Evolutionary conservation across 2,888 invertebrate species (phyloP), one percentile per base, ranked within the genome.

Genomic region (Cataglyphis albicans): DNA sequence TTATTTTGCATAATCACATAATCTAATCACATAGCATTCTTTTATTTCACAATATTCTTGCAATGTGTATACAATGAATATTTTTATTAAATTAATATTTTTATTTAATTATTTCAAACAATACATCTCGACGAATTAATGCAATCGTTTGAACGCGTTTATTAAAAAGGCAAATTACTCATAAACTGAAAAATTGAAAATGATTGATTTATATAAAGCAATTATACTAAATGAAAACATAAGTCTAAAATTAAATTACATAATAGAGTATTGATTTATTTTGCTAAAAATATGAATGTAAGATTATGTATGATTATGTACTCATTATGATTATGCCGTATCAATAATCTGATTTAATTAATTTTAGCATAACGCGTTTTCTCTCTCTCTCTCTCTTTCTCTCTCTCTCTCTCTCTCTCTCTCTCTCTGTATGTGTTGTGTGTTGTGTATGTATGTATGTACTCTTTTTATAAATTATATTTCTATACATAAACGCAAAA

Each of bases 1-100:
- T 73, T 78, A 52, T n/a, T 73, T 64, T 76, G 74, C 52, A 74
- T 65, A 65, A 32, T 76, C 81, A 83, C 55, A 63, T 67, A 65
- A 18, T 81, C 57, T 64, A 35, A 32, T 15, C 32, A 32, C 32
- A 32, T 32, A 32, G 32, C 6, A 5, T 18, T 57, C 35, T 64
- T 38, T 9, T 68, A 61, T 44, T 25, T 41, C 12, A 41, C 25
- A 9, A 5, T 6, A 10, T 67, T n/a, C 12, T 25, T n/a, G 12
- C 32, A 29, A 38, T 70, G 3, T 29, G 5, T n/a, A 10, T 29
- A 5, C 9, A 25, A 3, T 52, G 18, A 35, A 52, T 3, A 41
- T 55, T 15, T 59, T 70, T 9, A 72, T n/a, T n/a, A n/a, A n/a
- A n/a, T n/a, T n/a, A n/a, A n/a, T n/a, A n/a, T n/a, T n/a, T n/a